Percentiles rank a stretch among this genome's conserved stretches.
phyloP scores from a whole-genome alignment of 1,140 invertebrate genomes.

The Ceratina japonica region DNA sequence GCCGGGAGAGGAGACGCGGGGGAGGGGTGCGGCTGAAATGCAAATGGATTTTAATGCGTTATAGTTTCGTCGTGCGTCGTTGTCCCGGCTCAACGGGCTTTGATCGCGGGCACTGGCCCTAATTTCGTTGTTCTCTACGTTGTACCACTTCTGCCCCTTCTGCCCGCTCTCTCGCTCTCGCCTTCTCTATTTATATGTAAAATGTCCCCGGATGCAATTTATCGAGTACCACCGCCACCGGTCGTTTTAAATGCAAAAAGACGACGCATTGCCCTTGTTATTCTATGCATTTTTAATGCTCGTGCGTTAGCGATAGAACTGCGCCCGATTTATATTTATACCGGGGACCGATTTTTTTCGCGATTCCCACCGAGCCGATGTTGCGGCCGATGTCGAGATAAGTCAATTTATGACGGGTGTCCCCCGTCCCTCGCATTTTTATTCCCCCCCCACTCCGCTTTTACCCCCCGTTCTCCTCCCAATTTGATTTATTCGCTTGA shows the following conservation, averaged over 20 bases:
- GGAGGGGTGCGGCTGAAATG: slow-evolving; percentile 17
- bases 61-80: slow-evolving; percentile 22
- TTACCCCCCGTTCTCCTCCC: neutral
- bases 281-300: slow-evolving; percentile 44
- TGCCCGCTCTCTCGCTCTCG: neutral
- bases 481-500: slow-evolving; percentile 6
- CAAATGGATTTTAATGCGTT: slow-evolving; percentile 29
- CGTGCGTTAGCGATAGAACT: slow-evolving; percentile 20
- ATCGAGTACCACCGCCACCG: slow-evolving; percentile 7
- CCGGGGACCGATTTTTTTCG: neutral
- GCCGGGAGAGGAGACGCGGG: no score
- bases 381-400: slow-evolving; percentile 3
- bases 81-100: neutral
- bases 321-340: slow-evolving; percentile 31
- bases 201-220: slow-evolving; percentile 36
- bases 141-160: neutral
- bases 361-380: neutral
- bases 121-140: slow-evolving; percentile 24
- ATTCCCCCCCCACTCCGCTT: neutral
- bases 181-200: slow-evolving; percentile 38
- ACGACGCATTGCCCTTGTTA: slow-evolving; percentile 25
- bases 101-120: slow-evolving; percentile 18
- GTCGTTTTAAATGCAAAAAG: slow-evolving; percentile 36
- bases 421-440: neutral
- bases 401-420: slow-evolving; percentile 24